A percentile compares a stretch with the other conserved stretches of the same genome.
phyloP scores from a whole-genome alignment of 1,140 invertebrate genomes.

The Eumaeus atala region DNA sequence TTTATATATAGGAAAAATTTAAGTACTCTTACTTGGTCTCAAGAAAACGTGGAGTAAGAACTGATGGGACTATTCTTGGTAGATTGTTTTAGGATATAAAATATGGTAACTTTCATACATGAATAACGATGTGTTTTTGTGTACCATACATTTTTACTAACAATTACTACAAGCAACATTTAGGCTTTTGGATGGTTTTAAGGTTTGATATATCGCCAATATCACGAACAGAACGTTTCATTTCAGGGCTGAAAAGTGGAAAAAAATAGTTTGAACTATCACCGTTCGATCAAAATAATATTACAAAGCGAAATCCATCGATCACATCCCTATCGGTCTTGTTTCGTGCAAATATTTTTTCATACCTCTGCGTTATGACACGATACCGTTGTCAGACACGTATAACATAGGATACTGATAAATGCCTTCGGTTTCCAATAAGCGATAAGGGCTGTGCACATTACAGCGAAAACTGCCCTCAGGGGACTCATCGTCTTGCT shows the following conservation, averaged over 20 bases:
- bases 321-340: slow-evolving; percentile 4
- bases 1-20: too few relatives aligned
- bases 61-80: too few relatives aligned
- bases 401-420: slow-evolving; percentile 3
- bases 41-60: too few relatives aligned
- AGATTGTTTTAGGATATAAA: too few relatives aligned
- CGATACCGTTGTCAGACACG: neutral
- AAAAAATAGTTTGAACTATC: neutral
- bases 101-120: too few relatives aligned
- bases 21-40: too few relatives aligned
- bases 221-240: neutral
- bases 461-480: neutral
- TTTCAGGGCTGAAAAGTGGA: neutral
- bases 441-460: slow-evolving; percentile 2
- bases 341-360: slow-evolving; percentile 8
- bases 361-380: neutral
- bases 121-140: too few relatives aligned
- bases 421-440: slow-evolving; percentile 2
- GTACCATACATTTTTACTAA: too few relatives aligned
- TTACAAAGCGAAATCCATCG: slow-evolving; percentile 2
- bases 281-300: slow-evolving; percentile 4
- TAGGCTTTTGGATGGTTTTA: too few relatives aligned
- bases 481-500: neutral
- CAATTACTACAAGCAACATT: too few relatives aligned
- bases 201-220: neutral